Base-by-base conservation (phyloP, 1,140 invertebrate genomes). In the Anastrepha ludens region DNA sequence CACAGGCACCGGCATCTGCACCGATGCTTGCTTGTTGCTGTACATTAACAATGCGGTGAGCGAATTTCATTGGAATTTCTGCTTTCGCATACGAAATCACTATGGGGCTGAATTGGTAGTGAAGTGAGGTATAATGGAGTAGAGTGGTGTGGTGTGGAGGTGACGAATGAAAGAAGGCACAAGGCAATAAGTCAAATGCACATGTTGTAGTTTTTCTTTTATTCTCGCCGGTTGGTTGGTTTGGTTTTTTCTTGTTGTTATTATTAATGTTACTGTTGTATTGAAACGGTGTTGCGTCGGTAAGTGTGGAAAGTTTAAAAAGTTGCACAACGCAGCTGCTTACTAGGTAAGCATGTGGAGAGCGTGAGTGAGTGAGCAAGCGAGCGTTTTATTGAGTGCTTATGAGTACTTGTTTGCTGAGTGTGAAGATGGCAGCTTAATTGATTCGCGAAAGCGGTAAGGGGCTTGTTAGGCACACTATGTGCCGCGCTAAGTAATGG, bases 11-110 rank as follows among this genome's bases (percentile, higher is more conserved):
- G 50, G 55, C 39, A 67, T 5, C 29, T 29, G 7, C 64, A 67
- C 5, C n/a, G 20, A 9, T 50, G 15, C 13, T n/a, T 41, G 47
- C 74, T 20, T 11, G 74, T 55, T 81, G 47, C 44, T 58, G 7
- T 6, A 17, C n/a, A 39, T 55, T 15, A n/a, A 50, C 47, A 50
- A 50, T 55, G 70, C 47, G 74, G 20, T 20, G 47, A 81, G 74
- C n/a, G 74, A 81, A 58, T 81, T 81, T 81, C 74, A 55, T 17
- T 81, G 74, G 74, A 81, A 81, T 81, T 81, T 81, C 2, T 81
- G 74, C 47, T 81, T 81, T 81, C 74, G 74, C 44, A 81, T 55
- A 17, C 47, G 74, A 55, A 74, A 81, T 50, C 74, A 55, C 17
- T 41, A 81, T n/a, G 74, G n/a, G 17, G 74, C 67, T 74, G 74